These are phyloP conservation scores for Eublepharis macularius DNA, from an alignment of 2,113 vertebrate species.

Conservation along the genomic window DNA sequence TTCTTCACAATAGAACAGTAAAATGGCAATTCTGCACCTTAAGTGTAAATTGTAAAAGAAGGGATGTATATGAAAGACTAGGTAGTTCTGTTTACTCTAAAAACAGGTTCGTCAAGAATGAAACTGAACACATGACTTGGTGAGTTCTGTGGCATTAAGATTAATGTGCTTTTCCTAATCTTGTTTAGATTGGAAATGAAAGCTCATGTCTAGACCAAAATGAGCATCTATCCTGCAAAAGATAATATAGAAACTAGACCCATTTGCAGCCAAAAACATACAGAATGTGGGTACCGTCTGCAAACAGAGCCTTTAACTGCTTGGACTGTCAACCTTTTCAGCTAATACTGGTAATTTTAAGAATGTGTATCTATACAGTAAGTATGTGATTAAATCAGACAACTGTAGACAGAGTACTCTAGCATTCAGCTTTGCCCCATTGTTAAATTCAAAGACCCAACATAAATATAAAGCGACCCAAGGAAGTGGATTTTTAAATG, in stretches of 20 bases:
- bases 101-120: slow-evolving; percentile 29
- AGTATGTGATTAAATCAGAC: neutral
- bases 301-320: neutral
- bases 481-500: neutral
- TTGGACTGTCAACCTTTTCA: neutral
- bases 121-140: slow-evolving; percentile 38
- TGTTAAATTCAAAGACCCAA: slow-evolving; percentile 3
- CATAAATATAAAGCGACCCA: slow-evolving; percentile 68
- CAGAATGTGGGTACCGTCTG: neutral
- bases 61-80: slow-evolving; percentile 45
- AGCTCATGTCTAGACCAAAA: slow-evolving; percentile 20
- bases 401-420: neutral
- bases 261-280: neutral
- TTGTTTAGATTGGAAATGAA: slow-evolving; percentile 15
- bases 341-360: neutral
- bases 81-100: slow-evolving; percentile 25
- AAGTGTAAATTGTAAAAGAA: slow-evolving; percentile 40
- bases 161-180: slow-evolving; percentile 28
- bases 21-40: slow-evolving; percentile 49
- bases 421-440: neutral
- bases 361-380: neutral
- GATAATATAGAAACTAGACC: neutral
- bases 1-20: slow-evolving; percentile 35
- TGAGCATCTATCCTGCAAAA: slow-evolving; percentile 12
- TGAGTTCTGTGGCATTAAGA: slow-evolving; percentile 22